phyloP scores from a whole-genome alignment of 2,797 vertebrate species.

The Centropyge bicolor region DNA sequence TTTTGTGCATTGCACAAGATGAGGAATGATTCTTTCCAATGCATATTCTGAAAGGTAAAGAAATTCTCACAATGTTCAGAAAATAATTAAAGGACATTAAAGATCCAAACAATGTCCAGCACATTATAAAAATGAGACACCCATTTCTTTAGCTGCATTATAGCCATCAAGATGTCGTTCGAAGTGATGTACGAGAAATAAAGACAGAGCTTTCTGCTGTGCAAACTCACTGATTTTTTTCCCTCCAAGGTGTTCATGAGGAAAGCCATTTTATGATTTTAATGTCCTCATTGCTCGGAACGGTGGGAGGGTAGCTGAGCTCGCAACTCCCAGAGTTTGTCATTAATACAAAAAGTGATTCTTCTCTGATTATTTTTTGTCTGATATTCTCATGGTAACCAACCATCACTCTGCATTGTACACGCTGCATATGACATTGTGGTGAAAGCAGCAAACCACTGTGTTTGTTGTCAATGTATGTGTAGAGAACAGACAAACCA shows the following conservation, averaged over 20 bases:
- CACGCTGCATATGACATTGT: not conserved
- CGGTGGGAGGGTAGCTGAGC: slow-evolving; percentile 21
- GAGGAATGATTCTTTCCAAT: slow-evolving; percentile 19
- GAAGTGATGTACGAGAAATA: slow-evolving; percentile 24
- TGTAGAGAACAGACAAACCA: slow-evolving; percentile 14
- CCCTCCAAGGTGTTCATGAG: slow-evolving; percentile 4
- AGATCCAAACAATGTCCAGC: slow-evolving; percentile 48
- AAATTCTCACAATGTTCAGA: slow-evolving; percentile 26
- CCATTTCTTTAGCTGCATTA: slow-evolving; percentile 15
- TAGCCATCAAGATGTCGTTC: not conserved
- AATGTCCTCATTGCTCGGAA: slow-evolving; percentile 43
- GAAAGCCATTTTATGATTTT: slow-evolving; percentile 18
- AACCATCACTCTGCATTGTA: not conserved
- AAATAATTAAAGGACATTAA: slow-evolving; percentile 22
- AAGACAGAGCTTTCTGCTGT: not conserved
- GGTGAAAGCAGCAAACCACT: not conserved
- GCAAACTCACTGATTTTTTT: slow-evolving; percentile 3
- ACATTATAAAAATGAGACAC: slow-evolving; percentile 36
- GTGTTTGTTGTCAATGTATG: not conserved
- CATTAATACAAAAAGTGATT: not conserved
- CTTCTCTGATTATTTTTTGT: not conserved
- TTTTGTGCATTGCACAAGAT: slow-evolving; percentile 2
- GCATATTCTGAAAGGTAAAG: slow-evolving; percentile 15
- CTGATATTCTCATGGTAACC: slow-evolving; percentile 18
- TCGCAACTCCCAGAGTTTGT: slow-evolving; percentile 4